A percentile compares a stretch with the other conserved stretches of the same genome.
These are phyloP conservation scores for Poecilia picta DNA, from an alignment of 2,797 vertebrate genomes.

Conservation along the genomic window DNA sequence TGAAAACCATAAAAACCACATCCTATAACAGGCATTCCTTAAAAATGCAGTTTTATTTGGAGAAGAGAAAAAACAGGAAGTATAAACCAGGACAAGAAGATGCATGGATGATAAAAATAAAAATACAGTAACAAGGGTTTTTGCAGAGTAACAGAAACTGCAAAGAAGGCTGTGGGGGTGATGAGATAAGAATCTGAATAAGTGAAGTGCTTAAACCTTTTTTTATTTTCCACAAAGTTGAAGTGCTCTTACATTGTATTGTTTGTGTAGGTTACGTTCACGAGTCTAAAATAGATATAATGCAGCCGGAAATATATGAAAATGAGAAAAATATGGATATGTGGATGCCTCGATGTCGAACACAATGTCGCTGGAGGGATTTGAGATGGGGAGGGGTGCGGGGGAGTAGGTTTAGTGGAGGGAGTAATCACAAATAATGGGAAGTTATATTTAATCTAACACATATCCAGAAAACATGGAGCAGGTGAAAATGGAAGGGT, in stretches of 20 bases:
- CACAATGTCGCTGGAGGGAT: not conserved
- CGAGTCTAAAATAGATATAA: constrained; percentile 11
- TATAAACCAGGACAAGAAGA: not conserved
- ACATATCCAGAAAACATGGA: constrained; percentile 2
- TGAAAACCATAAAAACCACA: not conserved
- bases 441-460: constrained; percentile 20
- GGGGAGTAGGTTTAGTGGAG: not conserved
- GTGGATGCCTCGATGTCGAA: constrained; percentile 6
- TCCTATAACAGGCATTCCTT: constrained; percentile 6
- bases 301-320: constrained; percentile 3
- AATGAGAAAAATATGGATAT: not conserved
- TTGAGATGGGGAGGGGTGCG: not conserved
- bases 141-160: constrained; percentile 10
- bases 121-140: not conserved
- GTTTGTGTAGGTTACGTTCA: constrained; percentile 16
- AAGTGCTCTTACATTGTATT: constrained; percentile 1
- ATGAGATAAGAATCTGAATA: constrained; percentile 6
- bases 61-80: not conserved
- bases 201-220: not conserved
- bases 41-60: constrained; percentile 15
- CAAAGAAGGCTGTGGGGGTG: not conserved
- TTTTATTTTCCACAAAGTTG: constrained; percentile 10
- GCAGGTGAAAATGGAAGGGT: constrained; percentile 8
- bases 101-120: not conserved
- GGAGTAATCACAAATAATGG: constrained; percentile 35